Base-by-base conservation (phyloP, 1,140 invertebrate species). In the Galendromus occidentalis region DNA sequence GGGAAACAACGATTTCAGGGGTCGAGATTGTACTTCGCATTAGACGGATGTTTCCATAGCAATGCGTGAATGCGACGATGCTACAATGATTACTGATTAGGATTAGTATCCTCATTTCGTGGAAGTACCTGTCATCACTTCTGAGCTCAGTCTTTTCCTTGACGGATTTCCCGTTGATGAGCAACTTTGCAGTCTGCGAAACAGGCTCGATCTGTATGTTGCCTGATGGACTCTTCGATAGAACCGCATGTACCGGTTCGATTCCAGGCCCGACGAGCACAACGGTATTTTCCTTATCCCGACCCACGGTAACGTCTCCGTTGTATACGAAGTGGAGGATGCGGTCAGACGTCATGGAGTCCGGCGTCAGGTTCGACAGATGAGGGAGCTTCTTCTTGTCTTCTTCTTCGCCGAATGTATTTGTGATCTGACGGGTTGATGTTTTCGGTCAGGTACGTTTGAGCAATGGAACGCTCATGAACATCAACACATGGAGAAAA, bases 141-240 rank as follows among this genome's bases (percentile, higher is more conserved):
- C 25, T 59, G 25, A 59, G 51, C 51, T 59, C 51, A 17, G 51
- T 59, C 14, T 22, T 25, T 22, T 59, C 33, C 25, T 25, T 25
- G 22, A 59, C 33, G 2, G 51, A 29, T 25, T 59, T 25, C 2
- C 51, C 51, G 51, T 59, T 59, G 51, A 59, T 59, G 14, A 59
- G 22, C 1, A 59, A 9, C 25, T 59, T 59, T 14, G 51, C 51
- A 33, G 51, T 59, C 17, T 22, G 51, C 12, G 51, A 59, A 17
- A 59, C 51, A 29, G 51, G 51, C 20, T 59, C 51, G 51, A 59
- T 59, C 9, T 59, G 51, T 20, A 59, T 59, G 51, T 59, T 59
- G 14, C 51, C 51, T 59, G 51, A 59, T 1, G 12, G 12, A 25
- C 25, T 33, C 1, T 33, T 25, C 17, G 25, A 29, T 2, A 59